phyloP scores from a whole-genome alignment of 2,888 invertebrate genomes.

The Leptinotarsa peninsularis region DNA sequence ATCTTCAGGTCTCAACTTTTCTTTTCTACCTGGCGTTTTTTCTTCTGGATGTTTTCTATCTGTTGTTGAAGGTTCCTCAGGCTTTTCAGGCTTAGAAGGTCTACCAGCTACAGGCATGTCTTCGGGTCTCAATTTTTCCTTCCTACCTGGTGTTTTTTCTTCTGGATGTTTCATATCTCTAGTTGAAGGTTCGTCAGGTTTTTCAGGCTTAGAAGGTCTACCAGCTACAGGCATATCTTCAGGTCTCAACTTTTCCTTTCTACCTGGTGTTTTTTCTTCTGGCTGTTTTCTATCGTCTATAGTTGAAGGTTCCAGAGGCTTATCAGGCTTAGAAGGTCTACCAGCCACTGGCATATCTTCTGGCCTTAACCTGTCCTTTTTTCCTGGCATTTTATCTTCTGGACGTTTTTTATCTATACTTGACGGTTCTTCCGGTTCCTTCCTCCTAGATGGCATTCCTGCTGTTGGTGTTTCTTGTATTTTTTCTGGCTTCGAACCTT shows the following conservation, averaged over 20 bases:
- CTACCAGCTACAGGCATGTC: slow-evolving; percentile 28
- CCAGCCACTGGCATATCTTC: slow-evolving; percentile 27
- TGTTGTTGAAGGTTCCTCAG: not conserved
- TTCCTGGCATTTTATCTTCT: not conserved
- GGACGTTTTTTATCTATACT: not conserved
- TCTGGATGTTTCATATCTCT: not conserved
- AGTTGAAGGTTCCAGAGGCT: not conserved
- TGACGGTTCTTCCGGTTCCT: slow-evolving; percentile 13
- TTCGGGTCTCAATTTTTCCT: slow-evolving; percentile 62
- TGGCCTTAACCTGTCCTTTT: not conserved
- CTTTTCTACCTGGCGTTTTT: not conserved
- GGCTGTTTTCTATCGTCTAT: slow-evolving; percentile 27
- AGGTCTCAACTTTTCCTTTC: slow-evolving; percentile 7
- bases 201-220: slow-evolving; percentile 2
- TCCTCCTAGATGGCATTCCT: slow-evolving; percentile 19
- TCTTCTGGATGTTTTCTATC: not conserved
- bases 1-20: not conserved
- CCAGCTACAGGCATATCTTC: slow-evolving; percentile 26
- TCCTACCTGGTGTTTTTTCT: slow-evolving; percentile 50
- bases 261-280: slow-evolving; percentile 10
- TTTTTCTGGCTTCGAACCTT: not conserved
- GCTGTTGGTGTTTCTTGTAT: slow-evolving; percentile 21
- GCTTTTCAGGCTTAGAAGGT: not conserved
- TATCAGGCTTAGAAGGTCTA: not conserved
- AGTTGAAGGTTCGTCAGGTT: not conserved